Percentiles rank a stretch among this genome's conserved stretches.
phyloP scores from a whole-genome alignment of 1,140 invertebrate genomes.

The Drosophila lacertosa region DNA sequence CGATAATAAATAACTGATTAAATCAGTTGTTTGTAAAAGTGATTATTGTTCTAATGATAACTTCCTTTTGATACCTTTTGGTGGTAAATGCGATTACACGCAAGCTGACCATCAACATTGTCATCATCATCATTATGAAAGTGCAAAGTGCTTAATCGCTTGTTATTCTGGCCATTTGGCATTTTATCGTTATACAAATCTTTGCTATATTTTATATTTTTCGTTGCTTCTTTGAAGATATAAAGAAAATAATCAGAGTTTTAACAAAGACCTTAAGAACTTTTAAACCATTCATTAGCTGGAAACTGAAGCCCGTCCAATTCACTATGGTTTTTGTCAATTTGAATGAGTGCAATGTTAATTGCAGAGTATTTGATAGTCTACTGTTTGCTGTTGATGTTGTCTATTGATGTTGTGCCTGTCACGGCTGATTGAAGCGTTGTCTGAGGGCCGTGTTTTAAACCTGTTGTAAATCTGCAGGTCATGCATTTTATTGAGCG shows the following conservation, averaged over 20 bases:
- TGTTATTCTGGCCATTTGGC: conserved; percentile 24
- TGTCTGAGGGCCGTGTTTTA: conserved; percentile 7
- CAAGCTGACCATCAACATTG: conserved; percentile 26
- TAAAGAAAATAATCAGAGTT: no score
- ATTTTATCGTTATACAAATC: conserved; percentile 18
- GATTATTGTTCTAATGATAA: no score
- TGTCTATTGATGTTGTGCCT: neutral
- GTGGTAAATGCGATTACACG: conserved; percentile 14
- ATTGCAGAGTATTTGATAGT: no score
- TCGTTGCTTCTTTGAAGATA: neutral
- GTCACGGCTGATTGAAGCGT: conserved; percentile 1
- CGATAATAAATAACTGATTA: no score
- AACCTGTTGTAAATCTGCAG: conserved; percentile 8
- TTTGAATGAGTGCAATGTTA: no score
- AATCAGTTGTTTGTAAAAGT: no score
- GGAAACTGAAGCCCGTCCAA: no score
- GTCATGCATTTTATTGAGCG: conserved; percentile 50
- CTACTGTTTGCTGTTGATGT: neutral
- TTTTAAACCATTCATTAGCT: no score
- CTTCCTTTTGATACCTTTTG: neutral
- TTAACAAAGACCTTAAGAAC: no score
- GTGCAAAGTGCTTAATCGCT: conserved; percentile 37
- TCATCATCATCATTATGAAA: conserved; percentile 17
- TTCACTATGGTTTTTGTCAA: no score
- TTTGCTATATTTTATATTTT: neutral